Conservation (phyloP, 2,797 vertebrate genomes). For the Acipenser oxyrinchus region DNA sequence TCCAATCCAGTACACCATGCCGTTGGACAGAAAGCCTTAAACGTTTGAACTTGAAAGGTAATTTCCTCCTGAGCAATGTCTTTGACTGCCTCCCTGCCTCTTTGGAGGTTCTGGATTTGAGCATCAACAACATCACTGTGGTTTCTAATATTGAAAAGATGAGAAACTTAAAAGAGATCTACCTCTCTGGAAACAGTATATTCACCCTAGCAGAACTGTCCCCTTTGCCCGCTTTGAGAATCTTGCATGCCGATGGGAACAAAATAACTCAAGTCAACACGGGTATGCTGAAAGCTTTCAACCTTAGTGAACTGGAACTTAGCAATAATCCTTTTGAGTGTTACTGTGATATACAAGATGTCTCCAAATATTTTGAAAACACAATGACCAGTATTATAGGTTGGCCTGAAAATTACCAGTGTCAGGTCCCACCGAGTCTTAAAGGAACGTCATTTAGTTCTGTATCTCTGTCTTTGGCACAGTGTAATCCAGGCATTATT, state of each 20-base stretch:
- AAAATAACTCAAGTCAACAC: background rate
- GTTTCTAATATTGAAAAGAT: constrained; percentile 9
- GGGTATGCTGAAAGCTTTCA: background rate
- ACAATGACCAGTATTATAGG: background rate
- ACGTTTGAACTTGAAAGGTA: constrained; percentile 10
- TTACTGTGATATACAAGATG: constrained; percentile 7
- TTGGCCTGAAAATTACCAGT: constrained; percentile 10
- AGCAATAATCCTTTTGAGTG: constrained; percentile 16
- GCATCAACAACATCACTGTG: constrained; percentile 9
- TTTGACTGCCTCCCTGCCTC: constrained; percentile 10
- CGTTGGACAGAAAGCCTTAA: constrained; percentile 9
- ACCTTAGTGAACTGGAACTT: constrained; percentile 10
- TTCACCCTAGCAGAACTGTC: constrained; percentile 1
- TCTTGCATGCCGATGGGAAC: constrained; percentile 10
- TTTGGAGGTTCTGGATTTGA: constrained; percentile 13
- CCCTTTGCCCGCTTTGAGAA: background rate
- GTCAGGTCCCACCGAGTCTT: background rate
- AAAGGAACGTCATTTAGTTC: background rate
- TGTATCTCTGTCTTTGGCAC: background rate
- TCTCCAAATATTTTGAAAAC: constrained; percentile 7
- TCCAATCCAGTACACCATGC: background rate
- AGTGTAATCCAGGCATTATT: background rate
- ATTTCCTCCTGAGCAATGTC: background rate
- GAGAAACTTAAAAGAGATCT: background rate
- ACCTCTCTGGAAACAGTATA: constrained; percentile 11